These are phyloP conservation scores for Drosophila rubida DNA, from an alignment of 2,888 invertebrate species.

Conservation along the genomic window DNA sequence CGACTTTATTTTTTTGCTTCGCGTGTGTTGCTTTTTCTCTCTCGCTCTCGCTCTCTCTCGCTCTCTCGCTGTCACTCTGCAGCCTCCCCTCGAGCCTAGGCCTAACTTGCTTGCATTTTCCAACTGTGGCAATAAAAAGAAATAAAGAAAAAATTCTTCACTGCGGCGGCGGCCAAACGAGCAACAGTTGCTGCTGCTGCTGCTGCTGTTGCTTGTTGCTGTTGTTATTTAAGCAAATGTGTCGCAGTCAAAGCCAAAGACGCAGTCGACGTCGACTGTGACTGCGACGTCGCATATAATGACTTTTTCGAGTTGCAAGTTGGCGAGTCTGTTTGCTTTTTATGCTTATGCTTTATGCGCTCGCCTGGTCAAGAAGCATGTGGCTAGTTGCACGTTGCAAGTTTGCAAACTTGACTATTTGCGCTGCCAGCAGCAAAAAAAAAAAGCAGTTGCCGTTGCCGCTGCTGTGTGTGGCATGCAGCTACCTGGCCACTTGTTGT, in stretches of 20 bases:
- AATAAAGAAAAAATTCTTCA: slow-evolving; percentile 33
- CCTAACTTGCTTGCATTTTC: slow-evolving; percentile 67
- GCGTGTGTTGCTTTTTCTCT: too few species aligned
- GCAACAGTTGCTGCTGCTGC: slow-evolving; percentile 54
- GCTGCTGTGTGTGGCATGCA: slow-evolving; percentile 73
- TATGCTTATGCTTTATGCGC: slow-evolving; percentile 82
- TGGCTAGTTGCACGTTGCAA: slow-evolving; percentile 50
- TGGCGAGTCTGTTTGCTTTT: slow-evolving; percentile 52
- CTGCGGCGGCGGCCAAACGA: slow-evolving; percentile 52
- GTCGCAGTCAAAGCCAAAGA: slow-evolving; percentile 80
- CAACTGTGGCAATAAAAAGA: slow-evolving; percentile 67
- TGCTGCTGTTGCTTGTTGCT: slow-evolving; percentile 42
- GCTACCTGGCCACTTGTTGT: slow-evolving; percentile 50
- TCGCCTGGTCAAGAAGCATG: slow-evolving; percentile 74
- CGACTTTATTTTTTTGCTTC: slow-evolving; percentile 51
- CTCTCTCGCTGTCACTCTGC: neutral
- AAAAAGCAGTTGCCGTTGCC: slow-evolving; percentile 44
- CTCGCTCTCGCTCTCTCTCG: slow-evolving; percentile 19
- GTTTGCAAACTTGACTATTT: slow-evolving; percentile 28
- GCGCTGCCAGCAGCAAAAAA: slow-evolving; percentile 41
- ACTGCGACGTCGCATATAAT: slow-evolving; percentile 65
- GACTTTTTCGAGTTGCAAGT: slow-evolving; percentile 68
- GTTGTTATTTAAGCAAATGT: slow-evolving; percentile 80
- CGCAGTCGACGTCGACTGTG: slow-evolving; percentile 36
- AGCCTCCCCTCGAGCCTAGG: slow-evolving; percentile 11